A percentile compares a stretch with the other conserved stretches of the same genome.
Conservation (phyloP, 2,888 invertebrate genomes). For the Drosophila multiciliata region DNA sequence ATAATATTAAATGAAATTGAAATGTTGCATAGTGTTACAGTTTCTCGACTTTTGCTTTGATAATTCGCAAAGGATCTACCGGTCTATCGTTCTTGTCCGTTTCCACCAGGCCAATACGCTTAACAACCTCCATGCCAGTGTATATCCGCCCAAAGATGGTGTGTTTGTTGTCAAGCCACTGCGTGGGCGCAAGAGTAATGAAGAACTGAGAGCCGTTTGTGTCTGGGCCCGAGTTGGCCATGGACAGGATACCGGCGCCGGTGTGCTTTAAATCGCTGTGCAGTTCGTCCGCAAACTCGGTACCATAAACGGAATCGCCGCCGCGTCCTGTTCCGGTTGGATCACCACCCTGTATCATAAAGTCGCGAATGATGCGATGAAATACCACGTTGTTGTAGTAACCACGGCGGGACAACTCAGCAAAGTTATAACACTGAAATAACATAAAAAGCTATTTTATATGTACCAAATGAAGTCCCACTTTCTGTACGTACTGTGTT, state of each 20-base stretch:
- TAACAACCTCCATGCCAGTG: conserved; percentile 95
- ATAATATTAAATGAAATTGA: conserved; percentile 10
- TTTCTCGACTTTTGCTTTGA: conserved; percentile 86
- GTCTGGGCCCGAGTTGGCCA: conserved; percentile 99
- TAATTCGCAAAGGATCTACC: conserved; percentile 93
- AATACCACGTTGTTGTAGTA: conserved; percentile 99
- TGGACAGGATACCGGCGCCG: conserved; percentile 95
- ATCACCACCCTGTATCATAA: conserved; percentile 98
- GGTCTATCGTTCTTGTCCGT: conserved; percentile 97
- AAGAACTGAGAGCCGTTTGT: conserved; percentile 99
- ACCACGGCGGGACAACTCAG: conserved; percentile 95
- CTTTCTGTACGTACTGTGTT: conserved; percentile 86
- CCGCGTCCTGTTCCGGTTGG: conserved; percentile 98
- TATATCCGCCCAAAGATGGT: conserved; percentile 97
- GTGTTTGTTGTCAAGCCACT: conserved; percentile 99
- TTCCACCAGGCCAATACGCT: conserved; percentile 96
- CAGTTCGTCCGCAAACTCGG: conserved; percentile 97
- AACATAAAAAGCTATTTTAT: not conserved
- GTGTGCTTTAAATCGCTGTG: conserved; percentile 97
- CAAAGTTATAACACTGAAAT: conserved; percentile 94
- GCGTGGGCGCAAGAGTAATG: conserved; percentile 97
- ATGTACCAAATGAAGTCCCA: accelerated
- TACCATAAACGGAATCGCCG: conserved; percentile 98
- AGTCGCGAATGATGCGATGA: conserved; percentile 97
- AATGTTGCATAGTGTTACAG: conserved; percentile 45